Base-by-base conservation (phyloP, 2,888 invertebrate species). In the Hirtodrosophila duncani region DNA sequence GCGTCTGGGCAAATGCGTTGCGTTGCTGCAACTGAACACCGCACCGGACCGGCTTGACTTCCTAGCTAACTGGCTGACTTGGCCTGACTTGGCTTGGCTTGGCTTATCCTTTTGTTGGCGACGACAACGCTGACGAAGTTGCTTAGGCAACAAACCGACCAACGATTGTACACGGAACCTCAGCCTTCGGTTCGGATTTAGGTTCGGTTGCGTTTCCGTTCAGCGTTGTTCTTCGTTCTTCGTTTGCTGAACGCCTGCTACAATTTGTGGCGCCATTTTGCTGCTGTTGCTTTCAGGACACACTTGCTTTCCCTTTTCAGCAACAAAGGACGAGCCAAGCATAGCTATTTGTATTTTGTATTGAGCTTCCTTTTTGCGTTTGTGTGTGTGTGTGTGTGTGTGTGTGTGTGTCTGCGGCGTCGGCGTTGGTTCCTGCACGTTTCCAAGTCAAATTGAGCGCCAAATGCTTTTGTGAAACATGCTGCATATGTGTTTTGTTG, bases 1-100 rank as follows among this genome's bases (percentile, higher is more conserved):
- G 63, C 70, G 81, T 79, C 81, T 77, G 69, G 62, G 67, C 80
- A 66, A 79, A 77, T 67, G 67, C 72, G 72, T 80, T 62, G 78
- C 70, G 64, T 62, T 70, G 59, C 45, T 68, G 61, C 78, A 74
- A 83, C 83, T 81, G 71, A 81, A 61, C 57, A 66, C 65, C 64
- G 72, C 72, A 69, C 69, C 69, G 72, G 57, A 66, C 65, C 64
- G 72, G 70, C 72, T 72, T 72, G 72, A 55, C 62, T 68, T 56
- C 64, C 41, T 29, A 20, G 29, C 42, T 49, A 24, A 20, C 36
- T 56, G 20, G 34, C 41, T 36, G 43, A 27, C 20, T 43, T 36
- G 42, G 27, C 36, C 48, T 48, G 37, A 39, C 26, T 37, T 56
- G 67, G 52, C 63, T 63, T 66, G 64, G 64, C 68, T 67, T 67